Evolutionary conservation across 2,888 invertebrate genomes (phyloP), one percentile per base, ranked within the genome.

Genomic region (Amphimallon solstitiale): DNA sequence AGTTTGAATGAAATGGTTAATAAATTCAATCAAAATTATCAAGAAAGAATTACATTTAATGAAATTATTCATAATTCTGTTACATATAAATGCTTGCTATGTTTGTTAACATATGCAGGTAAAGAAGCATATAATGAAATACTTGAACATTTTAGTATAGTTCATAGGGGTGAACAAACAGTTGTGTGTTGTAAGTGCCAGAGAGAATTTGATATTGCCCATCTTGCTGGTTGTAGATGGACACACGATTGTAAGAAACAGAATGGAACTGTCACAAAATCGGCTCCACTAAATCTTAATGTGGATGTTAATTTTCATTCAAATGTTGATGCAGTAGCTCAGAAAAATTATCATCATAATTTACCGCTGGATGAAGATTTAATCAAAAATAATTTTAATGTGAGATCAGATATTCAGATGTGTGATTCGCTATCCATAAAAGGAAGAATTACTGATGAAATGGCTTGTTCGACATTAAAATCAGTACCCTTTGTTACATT

Each of bases 151-250:
- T 68, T 72, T 59, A 46, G 38, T 10, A 14, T n/a, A 2, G 23
- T 38, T 2, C 72, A 72, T 38, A 67, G 67, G 49, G 48, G 54
- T 1, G 68, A 72, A 19, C 65, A 66, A n/a, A 40, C 63, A 6
- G 54, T 72, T n/a, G 29, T 61, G 14, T 72, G 72, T 62, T 63
- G 54, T 1, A 72, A 65, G 23, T 72, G 72, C 60, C 14, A 46
- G 2, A 65, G 45, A 56, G 23, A 60, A 35, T 65, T 68, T n/a
- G 51, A 37, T 19, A 38, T 66, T 12, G 12, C 38, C 1, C 45
- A 21, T 10, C 56, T 72, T 12, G 51, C 65, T 1, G 43, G 35
- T 10, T 34, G 64, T 7, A 48, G 70, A 52, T 72, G 72, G 72
- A 17, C 12, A 3, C 72, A 72, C 59, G 49, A 43, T 0, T 72